Percentiles rank a stretch among this genome's conserved stretches.
Conservation (phyloP, 30 jellyfish, hydroid and myxozoan genomes). For the Morbakka virulenta region DNA sequence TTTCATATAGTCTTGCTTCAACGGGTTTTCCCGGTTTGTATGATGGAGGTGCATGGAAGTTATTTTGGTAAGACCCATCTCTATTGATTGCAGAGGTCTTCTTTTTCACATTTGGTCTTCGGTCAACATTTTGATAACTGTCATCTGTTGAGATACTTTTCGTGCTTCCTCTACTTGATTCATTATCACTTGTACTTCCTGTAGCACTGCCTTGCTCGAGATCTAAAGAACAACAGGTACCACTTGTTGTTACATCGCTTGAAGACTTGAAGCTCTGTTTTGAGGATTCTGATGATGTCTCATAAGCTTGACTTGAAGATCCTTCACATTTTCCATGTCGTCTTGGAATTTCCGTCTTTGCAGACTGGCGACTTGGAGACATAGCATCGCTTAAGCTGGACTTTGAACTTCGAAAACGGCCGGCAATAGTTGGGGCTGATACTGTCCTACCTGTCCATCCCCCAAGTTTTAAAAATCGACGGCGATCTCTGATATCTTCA, state of each 20-base stretch:
- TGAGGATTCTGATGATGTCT: slow-evolving; percentile 79
- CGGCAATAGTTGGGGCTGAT: slow-evolving; percentile 97
- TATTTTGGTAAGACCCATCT: slow-evolving; percentile 31
- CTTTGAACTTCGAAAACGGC: slow-evolving; percentile 67
- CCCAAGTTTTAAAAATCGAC: slow-evolving; percentile 69
- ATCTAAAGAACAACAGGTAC: slow-evolving; percentile 30
- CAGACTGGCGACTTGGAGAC: slow-evolving; percentile 66
- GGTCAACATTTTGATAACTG: slow-evolving; percentile 9
- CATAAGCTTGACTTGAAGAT: slow-evolving; percentile 79
- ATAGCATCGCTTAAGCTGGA: slow-evolving; percentile 57
- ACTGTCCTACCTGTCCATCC: slow-evolving; percentile 99
- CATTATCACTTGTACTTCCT: slow-evolving; percentile 46
- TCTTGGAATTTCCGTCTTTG: slow-evolving; percentile 7
- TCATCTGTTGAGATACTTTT: slow-evolving; percentile 29
- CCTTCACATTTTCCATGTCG: slow-evolving; percentile 33
- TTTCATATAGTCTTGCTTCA: slow-evolving; percentile 27
- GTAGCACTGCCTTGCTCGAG: slow-evolving; percentile 59
- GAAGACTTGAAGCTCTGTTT: slow-evolving; percentile 71
- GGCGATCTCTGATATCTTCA: slow-evolving; percentile 81
- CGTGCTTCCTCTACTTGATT: slow-evolving; percentile 24
- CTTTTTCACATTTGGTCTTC: slow-evolving; percentile 3
- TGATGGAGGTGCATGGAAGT: slow-evolving; percentile 2
- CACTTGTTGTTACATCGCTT: slow-evolving; percentile 53
- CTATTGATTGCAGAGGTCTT: slow-evolving; percentile 13
- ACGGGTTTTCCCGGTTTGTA: slow-evolving; percentile 2